Conservation (phyloP, 2,888 invertebrate species). For the Scelioninae gen. 2 region DNA sequence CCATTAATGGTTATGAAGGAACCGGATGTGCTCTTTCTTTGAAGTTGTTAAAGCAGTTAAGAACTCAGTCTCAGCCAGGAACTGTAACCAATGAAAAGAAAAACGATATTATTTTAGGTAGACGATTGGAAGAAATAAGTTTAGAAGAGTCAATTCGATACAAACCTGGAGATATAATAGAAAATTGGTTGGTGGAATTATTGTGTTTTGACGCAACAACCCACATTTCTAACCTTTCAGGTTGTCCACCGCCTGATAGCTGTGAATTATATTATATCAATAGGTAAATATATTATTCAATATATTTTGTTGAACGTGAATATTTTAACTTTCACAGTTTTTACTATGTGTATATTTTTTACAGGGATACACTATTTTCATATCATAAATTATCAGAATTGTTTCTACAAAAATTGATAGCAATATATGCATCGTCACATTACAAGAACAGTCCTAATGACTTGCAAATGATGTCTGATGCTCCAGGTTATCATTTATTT, state of each 20-base stretch:
- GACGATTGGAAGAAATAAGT: slow-evolving; percentile 76
- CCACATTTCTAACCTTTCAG: slow-evolving; percentile 81
- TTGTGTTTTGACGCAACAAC: slow-evolving; percentile 92
- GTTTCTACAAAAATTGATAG: slow-evolving; percentile 93
- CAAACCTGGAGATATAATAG: slow-evolving; percentile 88
- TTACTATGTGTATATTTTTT: slow-evolving; percentile 1
- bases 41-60: slow-evolving; percentile 93
- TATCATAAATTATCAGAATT: slow-evolving; percentile 95
- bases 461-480: slow-evolving; percentile 98
- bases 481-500: slow-evolving; percentile 98
- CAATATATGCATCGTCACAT: slow-evolving; percentile 97
- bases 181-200: slow-evolving; percentile 92
- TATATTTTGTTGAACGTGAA: neutral
- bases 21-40: slow-evolving; percentile 97
- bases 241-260: slow-evolving; percentile 91
- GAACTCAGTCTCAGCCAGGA: too few species aligned
- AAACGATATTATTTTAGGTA: too few species aligned
- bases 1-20: slow-evolving; percentile 98
- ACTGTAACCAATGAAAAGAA: too few species aligned
- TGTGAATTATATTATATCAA: slow-evolving; percentile 94
- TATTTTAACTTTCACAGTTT: neutral
- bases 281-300: slow-evolving; percentile 67
- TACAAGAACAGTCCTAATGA: slow-evolving; percentile 99
- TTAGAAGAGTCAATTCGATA: slow-evolving; percentile 95
- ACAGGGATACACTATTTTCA: slow-evolving; percentile 94